These are phyloP conservation scores for Bellardia pandia DNA, from an alignment of 2,888 invertebrate species.

Conservation along the genomic window DNA sequence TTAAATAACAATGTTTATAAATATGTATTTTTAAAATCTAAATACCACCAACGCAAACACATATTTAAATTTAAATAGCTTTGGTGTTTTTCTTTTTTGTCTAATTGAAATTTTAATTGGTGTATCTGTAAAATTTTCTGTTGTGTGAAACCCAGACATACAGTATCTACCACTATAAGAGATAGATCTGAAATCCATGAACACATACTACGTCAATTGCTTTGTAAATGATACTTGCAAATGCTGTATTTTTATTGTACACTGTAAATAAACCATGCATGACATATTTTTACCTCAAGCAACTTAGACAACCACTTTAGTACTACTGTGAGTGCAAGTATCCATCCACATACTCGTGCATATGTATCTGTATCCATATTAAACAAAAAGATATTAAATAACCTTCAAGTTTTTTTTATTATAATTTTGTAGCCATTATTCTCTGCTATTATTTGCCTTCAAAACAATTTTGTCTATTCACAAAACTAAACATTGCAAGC, in stretches of 20 bases:
- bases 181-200: neutral
- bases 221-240: constrained; percentile 51
- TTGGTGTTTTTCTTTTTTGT: constrained; percentile 4
- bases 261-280: constrained; percentile 62
- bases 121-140: constrained; percentile 44
- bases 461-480: constrained; percentile 53
- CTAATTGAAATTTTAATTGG: constrained; percentile 62
- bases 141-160: constrained; percentile 22
- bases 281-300: constrained; percentile 63
- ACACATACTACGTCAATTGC: constrained; percentile 60
- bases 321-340: constrained; percentile 29
- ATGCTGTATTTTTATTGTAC: neutral
- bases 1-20: neutral
- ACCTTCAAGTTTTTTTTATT: constrained; percentile 59
- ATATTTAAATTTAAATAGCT: neutral
- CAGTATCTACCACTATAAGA: neutral
- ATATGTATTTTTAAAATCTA: constrained; percentile 4
- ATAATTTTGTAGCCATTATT: constrained; percentile 21
- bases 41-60: constrained; percentile 18
- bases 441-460: constrained; percentile 43
- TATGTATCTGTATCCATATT: neutral
- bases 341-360: neutral
- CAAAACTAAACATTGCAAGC: constrained; percentile 47
- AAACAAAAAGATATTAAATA: constrained; percentile 63
- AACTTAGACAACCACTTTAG: constrained; percentile 37